Percentiles rank a stretch among this genome's conserved stretches.
These are phyloP conservation scores for Platysternon megacephalum DNA, from an alignment of 2,113 vertebrate genomes.

Conservation along the genomic window DNA sequence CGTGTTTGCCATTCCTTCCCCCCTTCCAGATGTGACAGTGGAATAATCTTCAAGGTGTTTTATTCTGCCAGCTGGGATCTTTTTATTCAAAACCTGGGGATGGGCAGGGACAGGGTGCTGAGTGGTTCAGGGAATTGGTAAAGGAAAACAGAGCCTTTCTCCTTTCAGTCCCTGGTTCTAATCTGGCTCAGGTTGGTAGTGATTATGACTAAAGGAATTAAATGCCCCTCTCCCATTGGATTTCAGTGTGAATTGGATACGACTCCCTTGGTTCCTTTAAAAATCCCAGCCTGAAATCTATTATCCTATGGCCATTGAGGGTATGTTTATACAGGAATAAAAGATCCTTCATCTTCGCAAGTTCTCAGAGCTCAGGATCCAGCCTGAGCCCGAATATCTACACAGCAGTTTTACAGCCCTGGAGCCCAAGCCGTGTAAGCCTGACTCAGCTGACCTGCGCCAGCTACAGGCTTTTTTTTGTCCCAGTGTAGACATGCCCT, in stretches of 20 bases:
- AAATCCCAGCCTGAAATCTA: not conserved
- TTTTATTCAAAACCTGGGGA: not conserved
- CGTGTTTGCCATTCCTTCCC: not conserved
- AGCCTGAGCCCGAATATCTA: not conserved
- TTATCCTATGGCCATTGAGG: not conserved
- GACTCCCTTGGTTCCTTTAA: not conserved
- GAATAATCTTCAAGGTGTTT: not conserved
- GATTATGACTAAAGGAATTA: not conserved
- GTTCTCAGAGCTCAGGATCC: not conserved
- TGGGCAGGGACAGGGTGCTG: not conserved
- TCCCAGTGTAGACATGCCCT: not conserved
- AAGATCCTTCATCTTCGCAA: not conserved
- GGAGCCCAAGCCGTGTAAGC: not conserved
- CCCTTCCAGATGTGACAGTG: not conserved
- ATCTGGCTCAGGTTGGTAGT: not conserved
- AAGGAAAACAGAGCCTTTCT: not conserved
- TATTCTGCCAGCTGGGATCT: not conserved
- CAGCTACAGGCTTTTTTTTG: not conserved
- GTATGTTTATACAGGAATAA: not conserved
- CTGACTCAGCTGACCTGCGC: not conserved
- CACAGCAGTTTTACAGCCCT: not conserved
- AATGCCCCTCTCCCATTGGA: not conserved
- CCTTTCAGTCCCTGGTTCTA: fast-evolving
- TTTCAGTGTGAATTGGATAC: not conserved
- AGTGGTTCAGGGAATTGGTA: not conserved